A percentile compares a stretch with the other conserved stretches of the same genome.
Evolutionary conservation across 2,797 vertebrate species (phyloP).

Genomic region (Rhinoraja longicauda): DNA sequence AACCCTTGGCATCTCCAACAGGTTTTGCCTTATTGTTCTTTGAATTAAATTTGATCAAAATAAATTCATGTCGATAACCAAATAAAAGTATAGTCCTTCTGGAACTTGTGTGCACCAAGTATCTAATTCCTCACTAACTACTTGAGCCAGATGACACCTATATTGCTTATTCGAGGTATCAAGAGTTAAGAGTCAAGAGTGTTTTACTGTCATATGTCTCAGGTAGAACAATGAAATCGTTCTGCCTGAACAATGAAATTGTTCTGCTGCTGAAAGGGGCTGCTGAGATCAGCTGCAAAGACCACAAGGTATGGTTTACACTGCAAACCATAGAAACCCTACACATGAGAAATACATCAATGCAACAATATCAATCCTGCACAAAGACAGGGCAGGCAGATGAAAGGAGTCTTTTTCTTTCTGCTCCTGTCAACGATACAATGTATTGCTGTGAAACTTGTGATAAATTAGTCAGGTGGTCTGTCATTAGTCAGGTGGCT

Average conservation of each 20-base stretch:
- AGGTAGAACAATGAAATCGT: too few relatives aligned
- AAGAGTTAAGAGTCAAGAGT: too few relatives aligned
- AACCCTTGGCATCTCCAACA: too few relatives aligned
- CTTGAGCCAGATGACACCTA: neutral
- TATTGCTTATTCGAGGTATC: neutral
- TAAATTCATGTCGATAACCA: neutral
- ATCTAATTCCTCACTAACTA: too few relatives aligned
- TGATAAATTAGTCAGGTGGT: slow-evolving; percentile 9
- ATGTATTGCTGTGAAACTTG: neutral
- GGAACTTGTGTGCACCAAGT: neutral
- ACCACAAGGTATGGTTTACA: neutral
- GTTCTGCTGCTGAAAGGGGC: too few relatives aligned
- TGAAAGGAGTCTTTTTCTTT: neutral
- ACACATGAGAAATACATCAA: neutral
- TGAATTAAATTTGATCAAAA: neutral
- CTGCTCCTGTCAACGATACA: neutral
- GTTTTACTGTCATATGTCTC: too few relatives aligned
- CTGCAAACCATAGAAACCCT: neutral
- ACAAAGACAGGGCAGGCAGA: neutral
- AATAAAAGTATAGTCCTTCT: neutral
- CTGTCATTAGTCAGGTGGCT: neutral
- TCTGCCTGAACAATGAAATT: too few relatives aligned
- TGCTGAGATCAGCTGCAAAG: neutral
- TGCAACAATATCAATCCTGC: neutral
- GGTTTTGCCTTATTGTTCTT: neutral